A percentile compares a stretch with the other conserved stretches of the same genome.
phyloP scores from a whole-genome alignment of 2,888 invertebrate species.

The Phorcus lineatus region DNA sequence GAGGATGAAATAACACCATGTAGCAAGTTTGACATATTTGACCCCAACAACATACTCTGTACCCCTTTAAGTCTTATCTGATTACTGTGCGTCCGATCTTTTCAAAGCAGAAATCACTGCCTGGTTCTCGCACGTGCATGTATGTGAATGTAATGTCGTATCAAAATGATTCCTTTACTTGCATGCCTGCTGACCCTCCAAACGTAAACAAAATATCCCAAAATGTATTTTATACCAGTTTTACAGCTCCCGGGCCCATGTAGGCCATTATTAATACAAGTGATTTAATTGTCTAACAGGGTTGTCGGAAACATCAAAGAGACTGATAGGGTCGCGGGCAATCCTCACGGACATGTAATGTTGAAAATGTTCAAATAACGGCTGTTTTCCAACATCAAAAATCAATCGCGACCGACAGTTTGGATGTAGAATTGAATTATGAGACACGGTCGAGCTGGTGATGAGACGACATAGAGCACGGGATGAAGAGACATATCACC shows the following conservation, averaged over 20 bases:
- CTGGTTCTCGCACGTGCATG: too few relatives aligned
- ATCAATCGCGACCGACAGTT: neutral
- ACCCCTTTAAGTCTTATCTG: too few relatives aligned
- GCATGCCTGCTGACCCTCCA: neutral
- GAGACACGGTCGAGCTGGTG: slow-evolving; percentile 7
- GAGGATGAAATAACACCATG: too few relatives aligned
- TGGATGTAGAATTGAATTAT: neutral
- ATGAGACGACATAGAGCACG: neutral
- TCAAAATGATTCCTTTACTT: too few relatives aligned
- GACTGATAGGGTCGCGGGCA: neutral
- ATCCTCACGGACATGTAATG: slow-evolving; percentile 6
- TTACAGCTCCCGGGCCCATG: neutral
- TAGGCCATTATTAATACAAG: neutral
- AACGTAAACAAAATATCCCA: slow-evolving; percentile 6
- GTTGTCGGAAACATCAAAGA: slow-evolving; percentile 4
- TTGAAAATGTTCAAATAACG: slow-evolving; percentile 13
- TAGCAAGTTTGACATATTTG: too few relatives aligned
- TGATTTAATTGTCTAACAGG: neutral
- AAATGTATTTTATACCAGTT: slow-evolving; percentile 3
- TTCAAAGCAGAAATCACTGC: too few relatives aligned
- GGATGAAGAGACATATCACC: neutral
- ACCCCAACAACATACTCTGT: too few relatives aligned
- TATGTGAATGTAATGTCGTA: too few relatives aligned
- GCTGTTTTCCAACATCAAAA: slow-evolving; percentile 1
- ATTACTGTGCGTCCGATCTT: too few relatives aligned